Evolutionary conservation across 2,888 invertebrate species (phyloP), one percentile per base, ranked within the genome.

Genomic region (Cantharis lateralis): DNA sequence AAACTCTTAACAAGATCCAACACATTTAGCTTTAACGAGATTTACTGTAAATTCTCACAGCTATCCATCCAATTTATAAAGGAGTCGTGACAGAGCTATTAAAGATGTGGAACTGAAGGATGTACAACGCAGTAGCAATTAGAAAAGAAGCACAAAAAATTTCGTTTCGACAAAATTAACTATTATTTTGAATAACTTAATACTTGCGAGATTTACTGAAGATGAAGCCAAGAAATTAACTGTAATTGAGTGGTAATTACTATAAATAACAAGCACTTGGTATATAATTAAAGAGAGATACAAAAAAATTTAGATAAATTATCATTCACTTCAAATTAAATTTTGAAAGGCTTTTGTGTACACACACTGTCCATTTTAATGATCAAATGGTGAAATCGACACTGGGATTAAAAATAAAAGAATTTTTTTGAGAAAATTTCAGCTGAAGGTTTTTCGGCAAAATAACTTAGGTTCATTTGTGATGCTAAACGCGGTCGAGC

Each of bases 401-500:
- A 48, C 48, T 48, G 48, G 48, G 48, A 48, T 48, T 48, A 48
- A 48, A 48, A 48, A 48, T n/a, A n/a, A 48, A 48, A 48, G 48
- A 48, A 48, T 48, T 48, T 48, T 32, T 48, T 48, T 2, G n/a
- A n/a, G n/a, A 48, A 48, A 48, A 48, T 48, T 48, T 48, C 3
- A 48, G 48, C 13, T 48, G 48, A 48, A 72, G 72, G 72, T 66
- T 78, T 78, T 78, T 71, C n/a, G 72, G 70, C 68, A 70, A 70
- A 75, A 75, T 78, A 78, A 82, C 81, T 80, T 85, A 83, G 83
- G 84, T 85, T 86, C 85, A 86, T 87, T 87, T 86, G 85, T 83
- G 84, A 87, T 87, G 85, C 86, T 84, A 86, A 86, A 83, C 85
- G 80, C 85, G 83, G 82, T 83, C 82, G 80, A 84, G 83, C 85